Conservation (phyloP, 2,797 vertebrate species). For the Poeciliopsis infans region DNA sequence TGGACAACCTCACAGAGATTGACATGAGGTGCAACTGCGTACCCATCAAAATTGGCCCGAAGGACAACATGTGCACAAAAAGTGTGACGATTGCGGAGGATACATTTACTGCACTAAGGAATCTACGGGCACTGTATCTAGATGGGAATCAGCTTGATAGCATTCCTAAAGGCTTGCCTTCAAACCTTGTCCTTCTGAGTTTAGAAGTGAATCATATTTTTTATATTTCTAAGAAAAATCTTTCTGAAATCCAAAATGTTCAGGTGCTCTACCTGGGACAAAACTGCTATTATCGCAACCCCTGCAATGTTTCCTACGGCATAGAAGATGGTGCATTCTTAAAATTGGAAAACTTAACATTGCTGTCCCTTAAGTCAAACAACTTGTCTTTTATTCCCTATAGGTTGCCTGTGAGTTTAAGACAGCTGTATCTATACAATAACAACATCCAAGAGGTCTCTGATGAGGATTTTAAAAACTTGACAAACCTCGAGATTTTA, state of each 20-base stretch:
- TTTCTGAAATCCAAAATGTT: conserved; percentile 85
- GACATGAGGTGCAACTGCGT: conserved; percentile 96
- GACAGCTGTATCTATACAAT: conserved; percentile 91
- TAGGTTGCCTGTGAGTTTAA: conserved; percentile 84
- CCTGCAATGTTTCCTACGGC: conserved; percentile 87
- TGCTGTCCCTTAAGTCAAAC: conserved; percentile 92
- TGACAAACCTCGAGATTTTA: conserved; percentile 87
- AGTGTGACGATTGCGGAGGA: conserved; percentile 75
- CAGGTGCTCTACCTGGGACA: conserved; percentile 89
- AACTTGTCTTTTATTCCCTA: conserved; percentile 88
- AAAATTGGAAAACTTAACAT: conserved; percentile 80
- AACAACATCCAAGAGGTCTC: conserved; percentile 85
- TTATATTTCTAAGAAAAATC: conserved; percentile 80
- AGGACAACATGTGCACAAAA: conserved; percentile 82
- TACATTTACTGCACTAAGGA: conserved; percentile 82
- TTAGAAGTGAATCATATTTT: conserved; percentile 91
- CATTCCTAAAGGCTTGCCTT: conserved; percentile 88
- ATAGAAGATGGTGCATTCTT: conserved; percentile 86
- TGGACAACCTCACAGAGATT: conserved; percentile 88
- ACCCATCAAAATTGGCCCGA: conserved; percentile 87
- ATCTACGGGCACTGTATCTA: conserved; percentile 87
- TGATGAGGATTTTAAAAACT: conserved; percentile 83
- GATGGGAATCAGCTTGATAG: conserved; percentile 90
- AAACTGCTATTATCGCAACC: conserved; percentile 96
- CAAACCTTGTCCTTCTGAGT: conserved; percentile 86